phyloP scores from a whole-genome alignment of 1,140 invertebrate species.

The Helicorthomorpha holstii region DNA sequence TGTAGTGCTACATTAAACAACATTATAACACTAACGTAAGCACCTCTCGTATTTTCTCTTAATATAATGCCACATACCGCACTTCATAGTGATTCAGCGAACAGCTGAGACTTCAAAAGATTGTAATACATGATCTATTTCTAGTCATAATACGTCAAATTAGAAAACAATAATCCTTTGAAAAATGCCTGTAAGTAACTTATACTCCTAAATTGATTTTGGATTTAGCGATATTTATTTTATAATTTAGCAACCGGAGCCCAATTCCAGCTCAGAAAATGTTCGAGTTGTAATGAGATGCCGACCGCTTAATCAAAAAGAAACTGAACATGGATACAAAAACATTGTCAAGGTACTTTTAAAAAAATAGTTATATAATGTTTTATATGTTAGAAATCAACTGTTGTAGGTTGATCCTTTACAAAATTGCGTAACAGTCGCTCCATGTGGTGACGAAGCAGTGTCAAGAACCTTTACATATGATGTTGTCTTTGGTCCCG shows the following conservation, averaged over 20 bases:
- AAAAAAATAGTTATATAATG: constrained; percentile 11
- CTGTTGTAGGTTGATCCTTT: constrained; percentile 43
- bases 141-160: no score
- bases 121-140: no score
- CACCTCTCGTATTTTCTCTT: no score
- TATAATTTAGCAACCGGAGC: constrained; percentile 1
- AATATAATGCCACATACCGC: no score
- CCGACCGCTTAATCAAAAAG: constrained; percentile 64
- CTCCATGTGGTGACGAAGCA: constrained; percentile 39
- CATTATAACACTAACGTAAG: no score
- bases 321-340: constrained; percentile 45
- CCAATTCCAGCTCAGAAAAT: constrained; percentile 25
- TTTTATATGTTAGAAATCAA: constrained; percentile 8
- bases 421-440: constrained; percentile 53
- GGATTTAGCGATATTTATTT: not conserved
- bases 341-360: constrained; percentile 38
- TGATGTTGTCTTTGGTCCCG: constrained; percentile 36
- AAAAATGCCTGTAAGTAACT: no score
- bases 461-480: constrained; percentile 56
- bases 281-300: constrained; percentile 69
- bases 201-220: no score
- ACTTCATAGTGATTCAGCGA: no score
- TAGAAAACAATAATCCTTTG: no score
- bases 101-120: no score
- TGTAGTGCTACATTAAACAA: no score